Percentiles rank a stretch among this genome's conserved stretches.
Conservation (phyloP, 2,113 vertebrate species). For the Chitala chitala region DNA sequence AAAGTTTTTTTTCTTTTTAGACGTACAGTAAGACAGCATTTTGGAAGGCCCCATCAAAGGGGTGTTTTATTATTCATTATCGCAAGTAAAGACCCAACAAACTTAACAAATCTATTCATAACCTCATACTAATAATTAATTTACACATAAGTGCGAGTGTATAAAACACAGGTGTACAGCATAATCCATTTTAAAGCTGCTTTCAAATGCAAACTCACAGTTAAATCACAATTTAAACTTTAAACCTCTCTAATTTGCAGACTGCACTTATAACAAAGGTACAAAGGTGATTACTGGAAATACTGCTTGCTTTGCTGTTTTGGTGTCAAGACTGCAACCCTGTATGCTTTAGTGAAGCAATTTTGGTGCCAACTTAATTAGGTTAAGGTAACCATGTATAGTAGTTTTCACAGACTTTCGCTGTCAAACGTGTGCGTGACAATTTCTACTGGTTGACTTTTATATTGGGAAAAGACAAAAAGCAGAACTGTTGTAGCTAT, state of each 20-base stretch:
- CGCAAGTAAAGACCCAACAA: no score
- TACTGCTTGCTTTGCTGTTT: background rate
- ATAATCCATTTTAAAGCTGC: background rate
- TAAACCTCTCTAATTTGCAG: constrained; percentile 8
- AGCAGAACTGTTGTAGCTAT: background rate
- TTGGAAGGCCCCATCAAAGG: no score
- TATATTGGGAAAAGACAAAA: background rate
- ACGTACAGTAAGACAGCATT: no score
- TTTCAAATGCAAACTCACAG: constrained; percentile 1
- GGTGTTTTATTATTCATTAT: no score
- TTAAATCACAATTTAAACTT: constrained; percentile 6
- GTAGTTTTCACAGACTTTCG: background rate
- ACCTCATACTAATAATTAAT: background rate
- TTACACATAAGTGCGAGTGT: background rate
- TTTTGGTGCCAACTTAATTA: background rate
- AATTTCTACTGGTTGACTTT: background rate
- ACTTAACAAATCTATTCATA: no score
- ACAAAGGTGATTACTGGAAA: constrained; percentile 13
- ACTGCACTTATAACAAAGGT: constrained; percentile 11
- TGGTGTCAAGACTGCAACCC: background rate
- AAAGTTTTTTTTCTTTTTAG: no score
- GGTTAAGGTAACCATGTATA: background rate
- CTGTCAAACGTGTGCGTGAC: background rate
- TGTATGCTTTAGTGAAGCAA: background rate
- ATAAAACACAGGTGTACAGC: background rate